Evolutionary conservation across 2,888 invertebrate genomes (phyloP).

Genomic region (Ptilodon capucinus): DNA sequence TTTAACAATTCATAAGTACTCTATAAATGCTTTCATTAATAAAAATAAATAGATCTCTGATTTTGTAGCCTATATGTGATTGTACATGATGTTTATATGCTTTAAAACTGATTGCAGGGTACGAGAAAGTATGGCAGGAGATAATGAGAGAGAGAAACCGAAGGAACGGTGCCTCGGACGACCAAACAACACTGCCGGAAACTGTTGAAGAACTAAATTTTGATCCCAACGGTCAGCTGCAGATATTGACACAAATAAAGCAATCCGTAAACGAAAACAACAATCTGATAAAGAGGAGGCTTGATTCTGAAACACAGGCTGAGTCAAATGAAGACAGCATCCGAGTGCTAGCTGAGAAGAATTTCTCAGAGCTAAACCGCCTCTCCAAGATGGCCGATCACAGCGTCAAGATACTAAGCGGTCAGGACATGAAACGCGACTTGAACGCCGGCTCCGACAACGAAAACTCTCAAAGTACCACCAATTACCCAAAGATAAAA

Average conservation of each 20-base stretch:
- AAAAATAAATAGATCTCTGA: no score
- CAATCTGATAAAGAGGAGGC: slow-evolving; percentile 67
- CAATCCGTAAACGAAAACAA: slow-evolving; percentile 72
- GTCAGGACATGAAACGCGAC: slow-evolving; percentile 64
- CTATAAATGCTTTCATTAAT: no score
- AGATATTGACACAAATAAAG: slow-evolving; percentile 71
- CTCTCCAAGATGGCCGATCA: slow-evolving; percentile 75
- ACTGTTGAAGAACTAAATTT: slow-evolving; percentile 37
- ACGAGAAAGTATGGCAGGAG: slow-evolving; percentile 85
- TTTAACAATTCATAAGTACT: no score
- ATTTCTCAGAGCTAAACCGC: slow-evolving; percentile 70
- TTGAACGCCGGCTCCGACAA: slow-evolving; percentile 71
- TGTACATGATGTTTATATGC: background rate
- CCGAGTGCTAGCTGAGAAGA: slow-evolving; percentile 68
- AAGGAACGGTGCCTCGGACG: slow-evolving; percentile 68
- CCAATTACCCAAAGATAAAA: slow-evolving; percentile 56
- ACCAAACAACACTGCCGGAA: slow-evolving; percentile 23
- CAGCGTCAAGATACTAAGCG: slow-evolving; percentile 69
- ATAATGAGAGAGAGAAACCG: slow-evolving; percentile 84
- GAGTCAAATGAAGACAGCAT: slow-evolving; percentile 57
- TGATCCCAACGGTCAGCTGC: slow-evolving; percentile 60
- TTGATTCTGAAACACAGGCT: slow-evolving; percentile 45
- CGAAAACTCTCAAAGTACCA: slow-evolving; percentile 60
- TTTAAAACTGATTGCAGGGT: slow-evolving; percentile 79
- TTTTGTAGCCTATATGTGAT: no score